Percentiles rank a stretch among this genome's conserved stretches.
phyloP scores from a whole-genome alignment of 2,113 vertebrate species.

The Rhinichthys klamathensis region DNA sequence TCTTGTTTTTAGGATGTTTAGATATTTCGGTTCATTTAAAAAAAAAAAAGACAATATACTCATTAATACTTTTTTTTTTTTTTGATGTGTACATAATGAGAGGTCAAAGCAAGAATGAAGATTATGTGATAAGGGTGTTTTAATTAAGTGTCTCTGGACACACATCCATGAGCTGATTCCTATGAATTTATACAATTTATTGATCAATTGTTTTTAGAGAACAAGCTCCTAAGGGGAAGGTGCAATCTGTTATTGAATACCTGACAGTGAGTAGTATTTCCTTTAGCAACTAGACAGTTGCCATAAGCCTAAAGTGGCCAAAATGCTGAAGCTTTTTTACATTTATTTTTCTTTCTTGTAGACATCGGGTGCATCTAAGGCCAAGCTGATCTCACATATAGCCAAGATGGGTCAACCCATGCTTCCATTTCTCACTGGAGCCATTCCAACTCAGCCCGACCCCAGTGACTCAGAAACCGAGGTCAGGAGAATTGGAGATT shows the following conservation, averaged over 20 bases:
- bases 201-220: slow-evolving; percentile 28
- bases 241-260: slow-evolving; percentile 80
- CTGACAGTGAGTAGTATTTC: slow-evolving; percentile 69
- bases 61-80: not conserved
- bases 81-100: not conserved
- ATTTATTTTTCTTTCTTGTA: slow-evolving; percentile 50
- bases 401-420: slow-evolving; percentile 88
- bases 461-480: slow-evolving; percentile 81
- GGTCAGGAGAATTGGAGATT: slow-evolving; percentile 70
- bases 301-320: not conserved
- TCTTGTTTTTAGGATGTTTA: too few species aligned
- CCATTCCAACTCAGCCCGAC: slow-evolving; percentile 76
- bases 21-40: too few species aligned
- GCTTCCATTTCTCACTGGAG: slow-evolving; percentile 78
- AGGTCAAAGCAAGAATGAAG: not conserved
- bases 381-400: slow-evolving; percentile 87
- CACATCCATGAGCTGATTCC: not conserved
- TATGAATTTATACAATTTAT: not conserved
- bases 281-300: not conserved
- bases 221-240: slow-evolving; percentile 67
- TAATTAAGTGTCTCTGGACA: not conserved
- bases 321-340: not conserved
- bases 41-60: too few species aligned
- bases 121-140: not conserved
- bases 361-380: slow-evolving; percentile 81